These are phyloP conservation scores for Ceriagrion tenellum DNA, from an alignment of 2,888 invertebrate genomes.

Conservation along the genomic window DNA sequence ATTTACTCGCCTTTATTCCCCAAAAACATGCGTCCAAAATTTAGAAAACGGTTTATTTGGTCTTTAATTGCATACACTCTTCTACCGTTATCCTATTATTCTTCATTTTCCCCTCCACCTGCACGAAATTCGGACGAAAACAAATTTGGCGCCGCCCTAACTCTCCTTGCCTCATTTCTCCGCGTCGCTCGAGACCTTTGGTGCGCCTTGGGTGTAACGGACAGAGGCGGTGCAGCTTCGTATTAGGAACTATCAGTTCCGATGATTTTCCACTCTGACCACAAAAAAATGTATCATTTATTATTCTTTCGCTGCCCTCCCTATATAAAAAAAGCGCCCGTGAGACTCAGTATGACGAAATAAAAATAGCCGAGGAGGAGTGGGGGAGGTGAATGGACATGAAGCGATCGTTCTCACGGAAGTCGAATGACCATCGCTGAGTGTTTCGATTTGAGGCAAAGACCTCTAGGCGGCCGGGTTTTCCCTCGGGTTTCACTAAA, in stretches of 20 bases:
- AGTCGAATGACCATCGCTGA: constrained; percentile 24
- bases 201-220: background rate
- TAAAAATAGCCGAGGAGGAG: background rate
- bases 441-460: background rate
- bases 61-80: background rate
- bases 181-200: background rate
- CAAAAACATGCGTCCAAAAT: background rate
- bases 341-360: background rate
- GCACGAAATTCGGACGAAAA: background rate
- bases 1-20: background rate
- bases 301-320: background rate
- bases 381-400: background rate
- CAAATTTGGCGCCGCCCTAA: background rate
- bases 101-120: background rate
- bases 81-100: background rate
- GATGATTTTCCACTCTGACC: constrained; percentile 11
- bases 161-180: background rate
- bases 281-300: constrained; percentile 46
- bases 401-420: constrained; percentile 57
- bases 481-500: background rate
- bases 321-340: constrained; percentile 32
- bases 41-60: background rate
- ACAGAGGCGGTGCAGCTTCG: background rate
- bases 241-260: background rate
- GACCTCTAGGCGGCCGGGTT: background rate